Percentiles rank a stretch among this genome's conserved stretches.
phyloP scores from a whole-genome alignment of 2,113 vertebrate genomes.

The Ochotona curzoniae region DNA sequence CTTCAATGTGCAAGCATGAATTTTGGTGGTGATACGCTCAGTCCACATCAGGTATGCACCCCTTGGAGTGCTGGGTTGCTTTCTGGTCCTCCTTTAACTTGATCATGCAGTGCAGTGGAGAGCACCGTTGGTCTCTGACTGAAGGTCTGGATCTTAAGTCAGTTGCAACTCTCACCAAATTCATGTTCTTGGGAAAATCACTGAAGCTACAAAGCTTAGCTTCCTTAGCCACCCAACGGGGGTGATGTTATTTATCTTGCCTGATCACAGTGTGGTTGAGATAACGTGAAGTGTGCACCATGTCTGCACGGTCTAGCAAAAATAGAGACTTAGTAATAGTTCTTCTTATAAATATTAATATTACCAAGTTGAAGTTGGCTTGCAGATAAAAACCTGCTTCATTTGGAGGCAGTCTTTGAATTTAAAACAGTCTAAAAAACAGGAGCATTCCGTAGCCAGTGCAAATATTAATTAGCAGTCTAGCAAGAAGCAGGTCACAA shows the following conservation, averaged over 20 bases:
- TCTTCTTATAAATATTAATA: not conserved
- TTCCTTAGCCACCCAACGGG: not conserved
- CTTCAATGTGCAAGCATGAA: too few species aligned
- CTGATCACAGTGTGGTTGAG: fast-evolving
- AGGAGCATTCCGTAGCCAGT: constrained; percentile 47
- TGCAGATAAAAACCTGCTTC: constrained; percentile 1
- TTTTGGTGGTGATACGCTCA: too few species aligned
- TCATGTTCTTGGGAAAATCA: not conserved
- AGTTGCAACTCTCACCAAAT: not conserved
- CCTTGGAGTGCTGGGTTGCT: not conserved
- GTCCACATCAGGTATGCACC: fast-evolving
- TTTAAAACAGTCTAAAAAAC: constrained; percentile 6
- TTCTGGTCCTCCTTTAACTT: not conserved
- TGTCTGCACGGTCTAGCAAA: not conserved
- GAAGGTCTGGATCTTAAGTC: not conserved
- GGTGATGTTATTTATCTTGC: not conserved
- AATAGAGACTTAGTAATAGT: not conserved
- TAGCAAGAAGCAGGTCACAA: constrained; percentile 62
- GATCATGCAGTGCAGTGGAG: too few species aligned
- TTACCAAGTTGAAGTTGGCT: constrained; percentile 15
- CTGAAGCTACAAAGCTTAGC: not conserved
- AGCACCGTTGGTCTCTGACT: not conserved
- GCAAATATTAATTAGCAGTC: constrained; percentile 70
- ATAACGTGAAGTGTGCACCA: not conserved
- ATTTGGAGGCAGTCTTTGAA: not conserved